These are phyloP conservation scores for Istiophorus platypterus DNA, from an alignment of 2,113 vertebrate genomes.

Conservation along the genomic window DNA sequence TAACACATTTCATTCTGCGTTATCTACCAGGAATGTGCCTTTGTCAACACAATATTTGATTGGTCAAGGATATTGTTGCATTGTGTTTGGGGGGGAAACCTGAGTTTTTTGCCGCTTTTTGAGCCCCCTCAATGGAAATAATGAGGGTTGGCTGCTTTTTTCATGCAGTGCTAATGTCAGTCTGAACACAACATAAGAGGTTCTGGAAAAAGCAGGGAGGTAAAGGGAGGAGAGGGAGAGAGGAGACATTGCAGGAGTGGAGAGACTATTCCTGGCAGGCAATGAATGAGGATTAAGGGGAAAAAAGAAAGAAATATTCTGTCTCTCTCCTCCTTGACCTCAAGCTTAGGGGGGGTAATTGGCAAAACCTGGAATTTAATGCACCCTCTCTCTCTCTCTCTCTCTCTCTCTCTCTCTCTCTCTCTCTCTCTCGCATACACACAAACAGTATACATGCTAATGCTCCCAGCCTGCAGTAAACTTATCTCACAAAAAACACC, in stretches of 20 bases:
- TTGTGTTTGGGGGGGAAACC: not conserved
- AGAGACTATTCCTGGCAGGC: not conserved
- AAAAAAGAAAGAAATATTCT: slow-evolving; percentile 19
- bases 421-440: not conserved
- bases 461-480: no score
- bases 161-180: not conserved
- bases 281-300: slow-evolving; percentile 32
- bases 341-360: slow-evolving; percentile 49
- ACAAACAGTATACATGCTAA: slow-evolving; percentile 1
- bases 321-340: slow-evolving; percentile 48
- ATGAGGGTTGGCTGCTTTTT: no score
- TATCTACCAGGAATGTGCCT: not conserved
- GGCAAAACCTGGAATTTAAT: slow-evolving; percentile 47
- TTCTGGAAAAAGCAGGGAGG: not conserved
- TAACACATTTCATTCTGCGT: no score
- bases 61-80: not conserved
- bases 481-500: slow-evolving; percentile 17
- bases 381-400: not conserved
- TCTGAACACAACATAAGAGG: not conserved
- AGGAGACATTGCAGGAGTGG: not conserved
- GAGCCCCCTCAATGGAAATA: not conserved
- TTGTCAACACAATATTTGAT: not conserved
- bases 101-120: no score
- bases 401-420: no score
- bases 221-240: not conserved